Base-by-base conservation (phyloP, 2,888 invertebrate genomes). In the Chironomus riparius region DNA sequence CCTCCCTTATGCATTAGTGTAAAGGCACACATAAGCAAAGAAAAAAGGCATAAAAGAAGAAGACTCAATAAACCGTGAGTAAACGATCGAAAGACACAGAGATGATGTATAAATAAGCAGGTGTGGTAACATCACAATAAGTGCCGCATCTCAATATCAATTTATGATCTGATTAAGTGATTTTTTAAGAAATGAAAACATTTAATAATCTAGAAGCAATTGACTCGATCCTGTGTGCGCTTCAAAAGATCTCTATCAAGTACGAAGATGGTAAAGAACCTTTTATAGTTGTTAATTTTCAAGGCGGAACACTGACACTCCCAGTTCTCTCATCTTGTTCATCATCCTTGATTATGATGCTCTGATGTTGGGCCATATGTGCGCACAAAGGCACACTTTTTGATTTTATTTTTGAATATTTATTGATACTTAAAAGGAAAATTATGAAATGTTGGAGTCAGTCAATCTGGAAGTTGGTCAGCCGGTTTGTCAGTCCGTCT, bases 261-360 rank as follows among this genome's bases (percentile, higher is more conserved):
- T 10, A 24, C 22, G 7, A 62, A 22, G 12, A 62, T 50, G 50
- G n/a, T 50, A 50, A 21, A 62, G 24, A 62, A 24, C 38, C 10
- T 38, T 38, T 10, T 38, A 10, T 38, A 2, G 50, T 56, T n/a
- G 56, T 38, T 38, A 38, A 56, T 56, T 65, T 65, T 65, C 13
- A 13, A 24, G 71, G 71, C 71, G 71, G 18, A 24, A 4, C 24
- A 22, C 56, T 22, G 71, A 71, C 71, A 71, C 71, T 56, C 71
- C 71, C 71, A 56, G 22, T 22, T 48, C 65, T 18, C n/a, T 70
- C 70, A 71, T 48, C 15, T 15, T 21, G 68, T 38, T 71, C 71
- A 56, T 71, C 71, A 71, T 71, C 56, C 71, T 22, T 71, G 71
- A 50, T 65, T 56, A 56, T 56, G 18, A 24, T 65, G 18, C 21